Conservation (phyloP, 2,888 invertebrate genomes). For the Girardia tigrina region DNA sequence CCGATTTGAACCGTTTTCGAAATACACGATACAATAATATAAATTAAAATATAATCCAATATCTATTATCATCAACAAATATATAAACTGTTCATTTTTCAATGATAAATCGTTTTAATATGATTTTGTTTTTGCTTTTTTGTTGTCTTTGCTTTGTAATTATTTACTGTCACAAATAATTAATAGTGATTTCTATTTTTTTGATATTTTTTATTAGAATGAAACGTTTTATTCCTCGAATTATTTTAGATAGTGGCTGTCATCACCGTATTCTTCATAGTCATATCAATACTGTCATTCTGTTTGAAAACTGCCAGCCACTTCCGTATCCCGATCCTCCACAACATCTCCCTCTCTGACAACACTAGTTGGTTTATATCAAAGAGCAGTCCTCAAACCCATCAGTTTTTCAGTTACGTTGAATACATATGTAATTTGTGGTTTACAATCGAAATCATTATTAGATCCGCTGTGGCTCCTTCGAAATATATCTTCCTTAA, state of each 20-base stretch:
- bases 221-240: no score
- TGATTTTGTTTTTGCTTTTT: no score
- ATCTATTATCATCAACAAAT: no score
- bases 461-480: conserved; percentile 73
- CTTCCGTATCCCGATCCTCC: conserved; percentile 48
- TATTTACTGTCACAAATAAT: no score
- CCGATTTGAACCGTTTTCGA: no score
- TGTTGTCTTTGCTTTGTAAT: no score
- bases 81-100: no score
- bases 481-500: conserved; percentile 75
- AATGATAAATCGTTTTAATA: no score
- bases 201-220: no score
- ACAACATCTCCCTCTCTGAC: conserved; percentile 34
- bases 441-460: conserved; percentile 81
- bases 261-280: conserved; percentile 85
- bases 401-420: conserved; percentile 62
- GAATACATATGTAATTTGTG: conserved; percentile 81
- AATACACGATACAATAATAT: no score
- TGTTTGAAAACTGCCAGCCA: conserved; percentile 88
- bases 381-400: conserved; percentile 28
- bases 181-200: no score
- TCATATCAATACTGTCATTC: conserved; percentile 83
- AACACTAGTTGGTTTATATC: conserved; percentile 24
- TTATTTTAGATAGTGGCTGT: conserved; percentile 80
- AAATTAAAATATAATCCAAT: no score